Evolutionary conservation across 2,797 vertebrate genomes (phyloP), one percentile per base, ranked within the genome.

Genomic region (Phrynocephalus guinanensis): DNA sequence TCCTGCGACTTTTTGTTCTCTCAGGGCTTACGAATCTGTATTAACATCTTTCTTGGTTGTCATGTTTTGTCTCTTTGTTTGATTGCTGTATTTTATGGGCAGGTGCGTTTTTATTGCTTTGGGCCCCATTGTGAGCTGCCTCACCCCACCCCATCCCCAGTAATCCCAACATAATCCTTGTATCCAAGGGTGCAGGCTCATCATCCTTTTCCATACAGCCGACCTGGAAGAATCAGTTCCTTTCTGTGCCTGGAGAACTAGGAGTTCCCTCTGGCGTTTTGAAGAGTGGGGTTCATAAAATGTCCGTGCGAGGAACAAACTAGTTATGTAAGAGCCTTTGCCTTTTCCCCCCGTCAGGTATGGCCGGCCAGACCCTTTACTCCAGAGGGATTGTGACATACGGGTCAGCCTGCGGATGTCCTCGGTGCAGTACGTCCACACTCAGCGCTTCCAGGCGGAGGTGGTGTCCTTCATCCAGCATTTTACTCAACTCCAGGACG

Each of bases 391-490:
- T 2, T 99, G 97, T 24, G 99, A 99, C 84, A 71, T 98, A 0
- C 97, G 97, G 0, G 96, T 99, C 82, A 97, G 94, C 60, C 93
- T 99, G 3, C 96, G 98, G 84, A 99, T 99, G 99, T 98, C 99
- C 0, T 99, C 99, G 0, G 99, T 99, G 22, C 99, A 98, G 95
- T 99, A 99, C 0, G 98, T 99, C 73, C 99, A 99, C 90, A 99
- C 99, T 0, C 99, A 99, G 95, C 99, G 99, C 82, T 99, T 99
- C 93, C 99, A 99, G 95, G 97, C 98, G 0, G 99, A 99, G 94
- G 98, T 99, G 92, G 98, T 99, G 72, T 96, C 98, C 68, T 99
- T 99, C 91, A 97, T 99, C 73, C 99, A 99, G 80, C 98, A 99
- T 76, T 99, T 99, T 85, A 99, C 98, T 0, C 99, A 99, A 96